These are phyloP conservation scores for Urechis unicinctus DNA, from an alignment of 2,888 invertebrate genomes.

Conservation along the genomic window DNA sequence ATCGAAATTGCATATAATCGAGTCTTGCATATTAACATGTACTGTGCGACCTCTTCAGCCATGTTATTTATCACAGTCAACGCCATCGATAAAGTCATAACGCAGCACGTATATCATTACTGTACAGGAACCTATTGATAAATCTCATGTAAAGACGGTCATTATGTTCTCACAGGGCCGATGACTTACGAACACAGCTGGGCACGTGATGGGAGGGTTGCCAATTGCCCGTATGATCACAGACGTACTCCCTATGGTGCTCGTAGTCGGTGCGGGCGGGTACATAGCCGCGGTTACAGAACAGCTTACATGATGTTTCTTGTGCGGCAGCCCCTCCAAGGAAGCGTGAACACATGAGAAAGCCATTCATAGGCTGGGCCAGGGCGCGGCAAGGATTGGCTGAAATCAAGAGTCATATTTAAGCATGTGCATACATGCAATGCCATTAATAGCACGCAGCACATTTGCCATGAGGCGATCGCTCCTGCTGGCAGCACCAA, in stretches of 20 bases:
- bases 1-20: too few relatives aligned
- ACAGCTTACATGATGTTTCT: constrained; percentile 17
- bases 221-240: constrained; percentile 19
- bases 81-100: too few relatives aligned
- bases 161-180: not conserved
- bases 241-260: constrained; percentile 5
- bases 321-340: constrained; percentile 9
- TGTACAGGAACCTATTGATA: too few relatives aligned
- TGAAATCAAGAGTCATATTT: constrained; percentile 2
- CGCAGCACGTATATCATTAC: too few relatives aligned
- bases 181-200: constrained; percentile 20
- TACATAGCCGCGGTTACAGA: constrained; percentile 17
- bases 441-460: too few relatives aligned
- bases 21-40: too few relatives aligned
- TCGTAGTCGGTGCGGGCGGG: constrained; percentile 12
- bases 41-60: too few relatives aligned
- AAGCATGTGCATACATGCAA: not conserved
- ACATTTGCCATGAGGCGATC: too few relatives aligned
- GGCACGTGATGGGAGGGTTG: constrained; percentile 15
- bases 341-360: constrained; percentile 18
- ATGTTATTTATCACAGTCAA: too few relatives aligned
- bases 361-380: constrained; percentile 17
- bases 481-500: too few relatives aligned
- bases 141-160: too few relatives aligned
- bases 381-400: constrained; percentile 21